Evolutionary conservation across 2,113 vertebrate genomes (phyloP).

Genomic region (Gallinago undulata): DNA sequence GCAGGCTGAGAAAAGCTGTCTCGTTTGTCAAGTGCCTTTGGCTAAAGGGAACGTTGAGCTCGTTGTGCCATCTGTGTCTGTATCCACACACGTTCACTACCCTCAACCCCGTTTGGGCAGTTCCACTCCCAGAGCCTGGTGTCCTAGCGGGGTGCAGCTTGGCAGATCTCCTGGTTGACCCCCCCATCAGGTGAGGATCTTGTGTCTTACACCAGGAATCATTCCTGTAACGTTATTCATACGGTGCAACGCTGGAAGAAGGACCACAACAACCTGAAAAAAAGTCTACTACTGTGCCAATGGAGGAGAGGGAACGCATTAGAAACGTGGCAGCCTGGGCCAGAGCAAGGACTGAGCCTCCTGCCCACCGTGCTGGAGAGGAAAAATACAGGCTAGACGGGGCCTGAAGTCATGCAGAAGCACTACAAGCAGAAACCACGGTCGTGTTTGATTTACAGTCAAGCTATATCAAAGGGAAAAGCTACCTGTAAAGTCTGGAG

Average conservation of each 20-base stretch:
- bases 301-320: background rate
- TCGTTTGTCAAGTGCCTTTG: slow-evolving; percentile 25
- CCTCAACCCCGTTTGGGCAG: background rate
- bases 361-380: background rate
- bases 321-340: background rate
- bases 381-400: background rate
- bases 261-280: background rate
- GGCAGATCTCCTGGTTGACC: background rate
- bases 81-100: background rate
- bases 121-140: background rate
- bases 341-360: background rate
- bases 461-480: background rate
- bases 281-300: background rate
- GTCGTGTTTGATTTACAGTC: background rate
- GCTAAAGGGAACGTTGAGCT: slow-evolving; percentile 14
- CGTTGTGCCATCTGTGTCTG: background rate
- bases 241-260: background rate
- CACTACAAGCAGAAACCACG: background rate
- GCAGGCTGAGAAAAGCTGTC: slow-evolving; percentile 12
- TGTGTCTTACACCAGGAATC: background rate
- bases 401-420: background rate
- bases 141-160: background rate
- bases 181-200: background rate
- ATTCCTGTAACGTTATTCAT: background rate
- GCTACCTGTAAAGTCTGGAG: background rate